Evolutionary conservation across 2,888 invertebrate species (phyloP).

Genomic region (Sphinx pinastri): DNA sequence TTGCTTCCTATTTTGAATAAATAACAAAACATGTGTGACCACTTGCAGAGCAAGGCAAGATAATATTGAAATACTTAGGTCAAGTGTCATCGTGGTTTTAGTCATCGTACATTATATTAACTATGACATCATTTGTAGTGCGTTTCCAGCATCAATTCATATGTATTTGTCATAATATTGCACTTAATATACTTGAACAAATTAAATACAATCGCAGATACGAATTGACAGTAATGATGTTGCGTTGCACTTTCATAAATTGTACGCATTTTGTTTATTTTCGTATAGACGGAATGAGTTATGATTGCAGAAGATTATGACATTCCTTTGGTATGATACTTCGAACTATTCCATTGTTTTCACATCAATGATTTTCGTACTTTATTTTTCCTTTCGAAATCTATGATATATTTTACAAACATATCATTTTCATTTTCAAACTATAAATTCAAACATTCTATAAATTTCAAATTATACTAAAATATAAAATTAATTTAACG

Average conservation of each 20-base stretch:
- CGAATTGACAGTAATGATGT: neutral
- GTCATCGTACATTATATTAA: conserved; percentile 29
- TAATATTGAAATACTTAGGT: conserved; percentile 8
- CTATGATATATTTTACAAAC: too few relatives aligned
- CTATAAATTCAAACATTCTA: too few relatives aligned
- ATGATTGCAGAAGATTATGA: neutral
- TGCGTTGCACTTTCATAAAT: neutral
- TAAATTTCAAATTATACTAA: too few relatives aligned
- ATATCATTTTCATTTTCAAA: too few relatives aligned
- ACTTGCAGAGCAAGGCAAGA: conserved; percentile 11
- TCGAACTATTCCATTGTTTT: neutral
- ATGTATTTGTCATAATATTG: conserved; percentile 14
- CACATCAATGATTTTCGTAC: neutral
- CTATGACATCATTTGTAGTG: conserved; percentile 23
- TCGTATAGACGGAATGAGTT: neutral
- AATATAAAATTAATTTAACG: too few relatives aligned
- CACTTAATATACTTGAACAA: conserved; percentile 28
- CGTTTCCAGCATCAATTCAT: conserved; percentile 3
- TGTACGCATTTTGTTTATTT: neutral
- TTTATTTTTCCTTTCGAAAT: too few relatives aligned
- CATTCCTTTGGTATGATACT: neutral
- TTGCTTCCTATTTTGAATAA: neutral
- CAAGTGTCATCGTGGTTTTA: conserved; percentile 9
- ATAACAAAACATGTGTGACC: conserved; percentile 16
- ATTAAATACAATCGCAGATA: conserved; percentile 26